These are phyloP conservation scores for Torymus texanus DNA, from an alignment of 2,888 invertebrate genomes.

Conservation along the genomic window DNA sequence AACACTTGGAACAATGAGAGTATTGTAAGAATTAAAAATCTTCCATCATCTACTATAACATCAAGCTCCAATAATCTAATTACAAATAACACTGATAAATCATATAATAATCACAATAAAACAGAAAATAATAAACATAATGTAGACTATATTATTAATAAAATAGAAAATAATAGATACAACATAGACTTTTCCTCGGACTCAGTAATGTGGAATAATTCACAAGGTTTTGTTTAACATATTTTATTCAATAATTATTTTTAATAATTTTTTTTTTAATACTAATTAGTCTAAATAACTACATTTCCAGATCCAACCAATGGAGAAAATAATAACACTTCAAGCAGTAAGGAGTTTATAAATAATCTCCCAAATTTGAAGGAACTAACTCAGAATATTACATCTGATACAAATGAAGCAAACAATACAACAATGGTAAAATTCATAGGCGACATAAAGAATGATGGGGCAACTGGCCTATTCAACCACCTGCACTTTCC, in stretches of 20 bases:
- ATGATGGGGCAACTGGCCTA: slow-evolving; percentile 84
- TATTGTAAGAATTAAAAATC: neutral
- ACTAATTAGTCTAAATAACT: too few relatives aligned
- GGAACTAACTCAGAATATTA: neutral
- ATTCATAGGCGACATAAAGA: slow-evolving; percentile 78
- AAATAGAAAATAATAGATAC: too few relatives aligned
- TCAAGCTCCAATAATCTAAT: neutral
- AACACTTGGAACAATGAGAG: neutral
- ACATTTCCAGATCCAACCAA: too few relatives aligned
- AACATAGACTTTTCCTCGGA: neutral
- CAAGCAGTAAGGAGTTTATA: neutral
- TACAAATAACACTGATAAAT: neutral
- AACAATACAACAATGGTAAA: neutral
- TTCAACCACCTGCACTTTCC: slow-evolving; percentile 83
- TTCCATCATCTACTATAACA: slow-evolving; percentile 11
- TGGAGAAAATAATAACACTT: too few relatives aligned
- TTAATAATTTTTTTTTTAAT: neutral
- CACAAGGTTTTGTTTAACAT: slow-evolving; percentile 22
- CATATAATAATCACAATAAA: neutral
- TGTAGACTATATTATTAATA: too few relatives aligned
- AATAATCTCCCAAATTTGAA: neutral
- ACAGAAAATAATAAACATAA: too few relatives aligned
- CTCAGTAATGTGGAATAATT: slow-evolving; percentile 16
- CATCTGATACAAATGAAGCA: neutral
- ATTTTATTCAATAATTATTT: neutral